Conservation (phyloP, 2,888 invertebrate species). For the Tridacna gigas region DNA sequence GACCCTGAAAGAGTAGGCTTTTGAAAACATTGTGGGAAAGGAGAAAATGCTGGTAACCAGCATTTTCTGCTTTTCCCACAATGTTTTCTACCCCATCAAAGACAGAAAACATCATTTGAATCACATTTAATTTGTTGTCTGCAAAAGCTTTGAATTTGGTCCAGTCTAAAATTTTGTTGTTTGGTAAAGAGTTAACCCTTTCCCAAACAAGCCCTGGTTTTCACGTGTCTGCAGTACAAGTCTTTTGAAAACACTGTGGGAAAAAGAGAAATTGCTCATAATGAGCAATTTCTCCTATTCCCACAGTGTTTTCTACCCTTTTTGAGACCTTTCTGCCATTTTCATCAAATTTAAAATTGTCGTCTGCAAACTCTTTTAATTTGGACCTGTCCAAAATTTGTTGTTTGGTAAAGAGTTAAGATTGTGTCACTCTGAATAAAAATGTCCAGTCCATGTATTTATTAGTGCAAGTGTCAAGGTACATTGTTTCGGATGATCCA, state of each 20-base stretch:
- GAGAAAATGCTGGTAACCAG: too few relatives aligned
- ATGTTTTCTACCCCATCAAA: too few relatives aligned
- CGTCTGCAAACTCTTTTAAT: not conserved
- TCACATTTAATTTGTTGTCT: not conserved
- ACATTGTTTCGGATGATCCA: too few relatives aligned
- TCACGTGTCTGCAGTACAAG: too few relatives aligned
- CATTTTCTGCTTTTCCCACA: too few relatives aligned
- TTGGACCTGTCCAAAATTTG: not conserved
- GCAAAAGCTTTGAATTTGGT: not conserved
- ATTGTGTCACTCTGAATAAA: too few relatives aligned
- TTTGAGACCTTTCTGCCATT: too few relatives aligned
- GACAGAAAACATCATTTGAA: not conserved
- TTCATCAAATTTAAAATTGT: not conserved
- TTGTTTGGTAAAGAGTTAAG: not conserved
- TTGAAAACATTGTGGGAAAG: too few relatives aligned
- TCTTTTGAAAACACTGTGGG: not conserved
- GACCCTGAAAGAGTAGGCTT: too few relatives aligned
- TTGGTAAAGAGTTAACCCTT: not conserved
- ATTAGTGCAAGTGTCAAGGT: too few relatives aligned
- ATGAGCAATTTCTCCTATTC: constrained; percentile 2
- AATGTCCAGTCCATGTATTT: too few relatives aligned
- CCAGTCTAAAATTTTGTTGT: not conserved
- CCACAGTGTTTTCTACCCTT: not conserved
- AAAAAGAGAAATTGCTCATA: not conserved
- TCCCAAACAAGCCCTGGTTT: too few relatives aligned